Conservation (phyloP, 2,888 invertebrate genomes). For the Pardosa pseudoannulata region DNA sequence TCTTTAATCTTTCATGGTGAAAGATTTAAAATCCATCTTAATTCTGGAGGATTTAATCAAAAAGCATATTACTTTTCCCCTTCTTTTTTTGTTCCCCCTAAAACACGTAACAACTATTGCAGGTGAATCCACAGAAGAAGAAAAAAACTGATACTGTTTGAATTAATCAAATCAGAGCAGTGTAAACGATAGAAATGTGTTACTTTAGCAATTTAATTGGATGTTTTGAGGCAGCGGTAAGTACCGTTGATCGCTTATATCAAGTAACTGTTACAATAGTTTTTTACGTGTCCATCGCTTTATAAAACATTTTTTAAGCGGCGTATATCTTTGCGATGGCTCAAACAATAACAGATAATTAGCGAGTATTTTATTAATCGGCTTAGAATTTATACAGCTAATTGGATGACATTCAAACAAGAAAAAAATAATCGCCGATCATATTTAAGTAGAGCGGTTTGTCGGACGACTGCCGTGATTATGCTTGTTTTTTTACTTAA, state of each 20-base stretch:
- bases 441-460: background rate
- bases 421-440: background rate
- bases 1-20: background rate
- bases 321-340: background rate
- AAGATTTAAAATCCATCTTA: background rate
- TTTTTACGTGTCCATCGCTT: no score
- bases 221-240: conserved; percentile 1
- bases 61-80: conserved; percentile 1
- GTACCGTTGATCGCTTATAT: no score
- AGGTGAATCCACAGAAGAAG: no score
- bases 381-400: conserved; percentile 48
- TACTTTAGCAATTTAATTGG: conserved; percentile 35
- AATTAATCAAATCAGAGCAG: conserved; percentile 21
- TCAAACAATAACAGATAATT: conserved; percentile 40
- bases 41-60: background rate
- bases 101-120: background rate
- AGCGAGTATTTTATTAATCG: conserved; percentile 40
- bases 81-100: background rate
- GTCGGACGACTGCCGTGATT: background rate
- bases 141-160: background rate
- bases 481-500: no score
- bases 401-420: conserved; percentile 39
- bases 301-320: background rate
- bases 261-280: background rate
- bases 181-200: conserved; percentile 41